A percentile compares a stretch with the other conserved stretches of the same genome.
Conservation (phyloP, 23 tunicate genomes). For the Trididemnum nubilum region DNA sequence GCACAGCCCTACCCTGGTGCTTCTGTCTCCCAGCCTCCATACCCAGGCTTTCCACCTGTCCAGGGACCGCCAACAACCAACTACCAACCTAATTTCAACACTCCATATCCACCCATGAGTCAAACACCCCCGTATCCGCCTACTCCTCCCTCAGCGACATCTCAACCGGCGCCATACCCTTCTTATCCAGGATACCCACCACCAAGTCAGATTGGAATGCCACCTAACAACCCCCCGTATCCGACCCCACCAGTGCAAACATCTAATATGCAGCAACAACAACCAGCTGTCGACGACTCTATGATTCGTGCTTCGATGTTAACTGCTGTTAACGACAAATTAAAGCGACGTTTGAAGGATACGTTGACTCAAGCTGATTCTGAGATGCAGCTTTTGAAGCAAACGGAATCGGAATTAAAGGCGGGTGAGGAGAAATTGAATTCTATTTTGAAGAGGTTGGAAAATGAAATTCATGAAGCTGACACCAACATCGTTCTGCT, state of each 20-base stretch:
- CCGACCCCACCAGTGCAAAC: conserved; percentile 22
- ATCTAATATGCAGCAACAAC: conserved; percentile 8
- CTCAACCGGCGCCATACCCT: conserved; percentile 26
- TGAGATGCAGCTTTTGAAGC: conserved; percentile 49
- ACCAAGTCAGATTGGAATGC: conserved; percentile 10
- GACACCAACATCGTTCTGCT: conserved; percentile 47
- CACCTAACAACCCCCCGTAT: conserved; percentile 36
- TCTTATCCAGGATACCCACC: conserved; percentile 42
- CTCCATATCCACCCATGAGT: conserved; percentile 54
- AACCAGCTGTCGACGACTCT: conserved; percentile 46
- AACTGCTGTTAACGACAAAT: conserved; percentile 79
- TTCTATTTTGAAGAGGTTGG: conserved; percentile 45
- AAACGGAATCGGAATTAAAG: conserved; percentile 69
- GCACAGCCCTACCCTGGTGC: conserved; percentile 30
- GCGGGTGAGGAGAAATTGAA: conserved; percentile 63
- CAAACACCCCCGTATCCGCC: conserved; percentile 49
- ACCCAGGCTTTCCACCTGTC: conserved; percentile 38
- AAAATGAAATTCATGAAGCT: conserved; percentile 63
- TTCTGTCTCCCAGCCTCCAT: conserved; percentile 28
- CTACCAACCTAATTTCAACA: conserved; percentile 43
- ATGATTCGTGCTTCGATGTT: conserved; percentile 76
- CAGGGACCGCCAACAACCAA: conserved; percentile 83
- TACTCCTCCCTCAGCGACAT: conserved; percentile 35
- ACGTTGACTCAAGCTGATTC: conserved; percentile 62
- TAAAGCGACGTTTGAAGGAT: conserved; percentile 70